These are phyloP conservation scores for Diceros bicornis DNA, from an alignment of 2,797 vertebrate genomes.

Conservation along the genomic window DNA sequence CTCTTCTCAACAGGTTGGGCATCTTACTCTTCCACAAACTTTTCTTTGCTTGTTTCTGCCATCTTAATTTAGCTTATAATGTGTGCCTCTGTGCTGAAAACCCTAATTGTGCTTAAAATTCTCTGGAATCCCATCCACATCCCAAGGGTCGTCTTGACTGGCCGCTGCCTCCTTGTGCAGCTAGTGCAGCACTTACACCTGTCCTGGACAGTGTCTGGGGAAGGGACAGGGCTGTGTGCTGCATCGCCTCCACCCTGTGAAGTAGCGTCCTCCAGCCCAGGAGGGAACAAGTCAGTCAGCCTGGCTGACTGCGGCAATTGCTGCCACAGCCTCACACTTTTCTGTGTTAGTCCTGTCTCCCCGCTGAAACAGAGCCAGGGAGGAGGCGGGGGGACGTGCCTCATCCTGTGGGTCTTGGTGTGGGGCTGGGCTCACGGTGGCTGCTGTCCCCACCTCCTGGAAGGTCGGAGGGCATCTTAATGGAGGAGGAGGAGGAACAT, in stretches of 20 bases:
- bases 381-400: accelerated
- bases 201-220: background rate
- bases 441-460: background rate
- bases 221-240: background rate
- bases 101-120: background rate
- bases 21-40: background rate
- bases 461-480: accelerated
- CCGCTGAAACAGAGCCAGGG: no score
- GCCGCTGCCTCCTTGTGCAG: background rate
- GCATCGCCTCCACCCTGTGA: accelerated
- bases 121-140: background rate
- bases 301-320: accelerated
- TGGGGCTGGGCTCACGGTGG: background rate
- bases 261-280: background rate
- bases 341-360: background rate
- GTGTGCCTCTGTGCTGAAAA: background rate
- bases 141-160: background rate
- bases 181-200: background rate
- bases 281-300: background rate
- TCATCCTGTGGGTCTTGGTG: accelerated
- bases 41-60: background rate
- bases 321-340: background rate
- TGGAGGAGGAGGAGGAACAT: background rate
- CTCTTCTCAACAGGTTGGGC: background rate
- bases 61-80: background rate